phyloP scores from a whole-genome alignment of 2,797 vertebrate genomes.

The Falco concolor region DNA sequence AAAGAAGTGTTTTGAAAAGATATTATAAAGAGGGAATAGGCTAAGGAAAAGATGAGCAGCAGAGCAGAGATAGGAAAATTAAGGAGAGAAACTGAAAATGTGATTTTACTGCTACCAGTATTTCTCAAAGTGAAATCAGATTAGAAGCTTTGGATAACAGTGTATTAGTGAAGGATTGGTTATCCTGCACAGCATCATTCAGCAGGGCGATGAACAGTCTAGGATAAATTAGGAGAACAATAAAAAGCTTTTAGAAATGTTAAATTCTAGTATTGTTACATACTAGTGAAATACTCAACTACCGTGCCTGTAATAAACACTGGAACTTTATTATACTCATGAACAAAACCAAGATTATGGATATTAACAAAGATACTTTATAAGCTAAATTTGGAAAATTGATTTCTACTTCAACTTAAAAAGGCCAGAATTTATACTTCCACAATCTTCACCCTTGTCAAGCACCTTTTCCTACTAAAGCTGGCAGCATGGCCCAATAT shows the following conservation, averaged over 20 bases:
- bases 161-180: slow-evolving; percentile 12
- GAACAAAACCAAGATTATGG: not conserved
- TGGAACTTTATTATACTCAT: not conserved
- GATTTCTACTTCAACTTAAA: slow-evolving; percentile 47
- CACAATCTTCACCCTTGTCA: not conserved
- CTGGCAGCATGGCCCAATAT: not conserved
- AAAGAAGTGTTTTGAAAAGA: slow-evolving; percentile 36
- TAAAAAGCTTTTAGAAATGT: slow-evolving; percentile 16
- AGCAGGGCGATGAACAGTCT: slow-evolving; percentile 5
- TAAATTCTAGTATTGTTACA: not conserved
- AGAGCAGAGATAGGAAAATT: slow-evolving; percentile 46
- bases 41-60: slow-evolving; percentile 54
- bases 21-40: not conserved
- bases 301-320: not conserved
- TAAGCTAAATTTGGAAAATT: slow-evolving; percentile 17
- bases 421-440: slow-evolving; percentile 32
- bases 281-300: not conserved
- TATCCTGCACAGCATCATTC: slow-evolving; percentile 42
- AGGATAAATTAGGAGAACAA: slow-evolving; percentile 48
- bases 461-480: not conserved
- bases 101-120: slow-evolving; percentile 5
- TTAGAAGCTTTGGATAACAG: not conserved
- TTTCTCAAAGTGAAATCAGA: slow-evolving; percentile 2
- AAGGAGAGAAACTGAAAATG: not conserved
- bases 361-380: not conserved